Evolutionary conservation across 2,888 invertebrate genomes (phyloP), one percentile per base, ranked within the genome.

Genomic region (Drosophila demipolita): DNA sequence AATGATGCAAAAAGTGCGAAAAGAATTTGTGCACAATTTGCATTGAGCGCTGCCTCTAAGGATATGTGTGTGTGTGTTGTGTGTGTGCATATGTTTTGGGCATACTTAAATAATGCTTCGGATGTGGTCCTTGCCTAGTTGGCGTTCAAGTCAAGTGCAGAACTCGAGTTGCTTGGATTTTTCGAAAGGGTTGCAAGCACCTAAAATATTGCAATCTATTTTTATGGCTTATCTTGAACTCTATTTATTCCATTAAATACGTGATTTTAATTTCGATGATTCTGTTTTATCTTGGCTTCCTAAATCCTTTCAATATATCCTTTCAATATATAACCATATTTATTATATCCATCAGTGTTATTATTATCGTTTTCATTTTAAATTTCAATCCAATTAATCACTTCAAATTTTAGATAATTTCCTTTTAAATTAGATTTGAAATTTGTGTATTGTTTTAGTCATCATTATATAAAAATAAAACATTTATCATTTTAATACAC

Each of bases 1-100:
- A 93, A 93, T 93, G 93, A 87, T 81, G 88, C 91, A 93, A 92
- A 90, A 91, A 92, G 84, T 87, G 88, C 83, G 82, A 86, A 87
- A 91, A 90, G 87, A 89, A 91, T 87, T 81, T 73, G 71, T 75
- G 74, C 57, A 73, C 68, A 82, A 79, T 87, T 87, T 74, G 85
- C 83, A 75, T 82, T 89, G 84, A 72, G 75, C 58, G 36, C 29
- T 60, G 42, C 59, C 49, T 63, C 57, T 54, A 73, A 53, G 50
- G n/a, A 26, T 64, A 45, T 53, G 29, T 48, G 15, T 49, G 12
- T 52, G 35, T 50, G 33, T 55, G 36, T 45, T 32, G 32, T 53
- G 49, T 35, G 11, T 66, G 20, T 68, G 64, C 76, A 77, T 77
- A 77, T 79, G 76, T 63, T 76, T 61, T 7, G 58, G 32, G 52